A percentile compares a stretch with the other conserved stretches of the same genome.
These are phyloP conservation scores for Orchestia grillus DNA, from an alignment of 1,140 invertebrate species.

Conservation along the genomic window DNA sequence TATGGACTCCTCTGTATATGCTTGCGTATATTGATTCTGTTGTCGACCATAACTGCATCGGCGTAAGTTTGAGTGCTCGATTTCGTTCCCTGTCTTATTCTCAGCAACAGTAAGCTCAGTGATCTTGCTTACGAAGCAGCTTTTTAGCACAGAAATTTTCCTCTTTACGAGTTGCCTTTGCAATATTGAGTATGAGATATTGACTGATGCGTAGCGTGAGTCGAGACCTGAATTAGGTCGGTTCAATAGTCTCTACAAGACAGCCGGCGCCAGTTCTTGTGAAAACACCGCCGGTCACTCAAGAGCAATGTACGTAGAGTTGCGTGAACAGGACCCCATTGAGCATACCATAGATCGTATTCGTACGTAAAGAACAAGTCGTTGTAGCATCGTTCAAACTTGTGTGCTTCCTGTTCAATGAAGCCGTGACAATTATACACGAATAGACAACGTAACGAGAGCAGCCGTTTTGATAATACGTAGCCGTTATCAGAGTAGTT, in stretches of 20 bases:
- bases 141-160: not conserved
- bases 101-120: not conserved
- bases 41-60: not conserved
- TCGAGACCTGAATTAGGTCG: not conserved
- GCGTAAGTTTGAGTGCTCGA: not conserved
- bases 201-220: not conserved
- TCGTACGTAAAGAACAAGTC: not conserved
- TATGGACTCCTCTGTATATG: not conserved
- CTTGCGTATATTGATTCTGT: not conserved
- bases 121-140: not conserved
- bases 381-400: not conserved
- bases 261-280: not conserved
- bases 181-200: not conserved
- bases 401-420: not conserved
- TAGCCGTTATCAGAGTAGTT: too few relatives aligned
- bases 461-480: too few relatives aligned
- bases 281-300: not conserved
- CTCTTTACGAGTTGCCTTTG: not conserved
- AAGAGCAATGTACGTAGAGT: not conserved
- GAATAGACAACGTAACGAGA: too few relatives aligned
- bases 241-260: not conserved
- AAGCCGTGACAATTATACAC: too few relatives aligned
- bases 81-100: not conserved
- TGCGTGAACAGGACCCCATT: not conserved
- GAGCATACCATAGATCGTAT: not conserved